Base-by-base conservation (phyloP, 2,113 vertebrate species). In the Lepisosteus oculatus region DNA sequence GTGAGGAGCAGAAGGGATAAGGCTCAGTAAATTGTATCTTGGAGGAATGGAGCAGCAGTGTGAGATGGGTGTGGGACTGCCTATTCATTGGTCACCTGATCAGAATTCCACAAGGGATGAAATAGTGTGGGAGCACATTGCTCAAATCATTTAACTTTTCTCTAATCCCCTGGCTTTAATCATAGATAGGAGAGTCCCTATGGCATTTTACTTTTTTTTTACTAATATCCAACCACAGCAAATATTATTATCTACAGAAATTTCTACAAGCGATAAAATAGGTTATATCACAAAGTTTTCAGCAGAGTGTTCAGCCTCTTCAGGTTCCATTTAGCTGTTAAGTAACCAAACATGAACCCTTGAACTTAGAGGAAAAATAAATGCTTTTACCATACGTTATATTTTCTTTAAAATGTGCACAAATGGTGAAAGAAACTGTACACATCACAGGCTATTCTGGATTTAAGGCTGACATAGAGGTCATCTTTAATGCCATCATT, bases 11-110 rank as follows among this genome's bases (percentile, higher is more conserved):
- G 84, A 76, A 82, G 83, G 81, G 80, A 77, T 80, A 81, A 82
- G 80, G 72, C 72, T 81, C 74, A 79, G 76, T 83, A 85, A 91
- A 89, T 90, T 85, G 87, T 84, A 85, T 87, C 75, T 84, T 83
- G 73, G 78, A 82, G 74, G 84, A 81, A 76, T 61, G 29, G 72
- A 69, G 69, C 62, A 69, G 67, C 63, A 78, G 71, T 74, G 73
- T 77, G 61, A 74, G 77, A 74, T 70, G 54, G 65, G 72, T 68
- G 62, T 42, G 72, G 66, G 74, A 82, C 14, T 6, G 15, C n/a
- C 42, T 61, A 72, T 17, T 45, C 63, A 73, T 17, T 77, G 67
- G 70, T 70, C 76, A 66, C 67, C 47, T 59, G 7, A 12, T 12
- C 7, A 51, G 47, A 12, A 14, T 13, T 59, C 8, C 3, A 59